Evolutionary conservation across 1,140 invertebrate species (phyloP).

Genomic region (Hylaeus volcanicus): DNA sequence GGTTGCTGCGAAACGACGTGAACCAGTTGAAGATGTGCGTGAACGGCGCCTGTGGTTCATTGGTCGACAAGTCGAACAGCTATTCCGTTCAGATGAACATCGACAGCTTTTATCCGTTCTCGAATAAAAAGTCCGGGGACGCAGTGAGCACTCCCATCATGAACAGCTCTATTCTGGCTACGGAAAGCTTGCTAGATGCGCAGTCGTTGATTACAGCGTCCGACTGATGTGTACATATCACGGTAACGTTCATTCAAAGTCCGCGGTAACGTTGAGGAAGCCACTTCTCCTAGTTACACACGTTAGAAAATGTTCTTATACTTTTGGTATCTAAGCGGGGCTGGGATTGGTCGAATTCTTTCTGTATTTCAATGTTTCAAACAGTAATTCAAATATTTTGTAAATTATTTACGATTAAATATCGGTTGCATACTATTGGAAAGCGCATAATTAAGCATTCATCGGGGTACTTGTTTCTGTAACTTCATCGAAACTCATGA

Average conservation of each 20-base stretch:
- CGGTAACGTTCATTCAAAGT: background rate
- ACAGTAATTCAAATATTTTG: no score
- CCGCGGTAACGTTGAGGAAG: background rate
- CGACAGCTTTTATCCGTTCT: slow-evolving; percentile 79
- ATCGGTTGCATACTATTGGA: no score
- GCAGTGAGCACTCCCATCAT: slow-evolving; percentile 76
- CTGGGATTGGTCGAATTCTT: no score
- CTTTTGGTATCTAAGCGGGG: slow-evolving; percentile 13
- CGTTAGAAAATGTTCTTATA: background rate
- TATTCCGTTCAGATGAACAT: slow-evolving; percentile 75
- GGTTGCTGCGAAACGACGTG: slow-evolving; percentile 82
- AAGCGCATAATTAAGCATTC: no score
- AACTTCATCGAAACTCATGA: no score
- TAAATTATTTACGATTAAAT: no score
- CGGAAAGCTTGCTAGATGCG: slow-evolving; percentile 75
- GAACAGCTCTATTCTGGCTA: slow-evolving; percentile 75
- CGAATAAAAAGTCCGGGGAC: slow-evolving; percentile 73
- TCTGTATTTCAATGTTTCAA: no score
- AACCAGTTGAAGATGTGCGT: slow-evolving; percentile 77
- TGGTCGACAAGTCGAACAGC: slow-evolving; percentile 69
- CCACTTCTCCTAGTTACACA: background rate
- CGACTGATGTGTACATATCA: slow-evolving; percentile 69
- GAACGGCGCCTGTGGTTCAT: slow-evolving; percentile 61
- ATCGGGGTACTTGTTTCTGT: no score
- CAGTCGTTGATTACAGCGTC: slow-evolving; percentile 75